Evolutionary conservation across 1,140 invertebrate species (phyloP).

Genomic region (Hirudo medicinalis): DNA sequence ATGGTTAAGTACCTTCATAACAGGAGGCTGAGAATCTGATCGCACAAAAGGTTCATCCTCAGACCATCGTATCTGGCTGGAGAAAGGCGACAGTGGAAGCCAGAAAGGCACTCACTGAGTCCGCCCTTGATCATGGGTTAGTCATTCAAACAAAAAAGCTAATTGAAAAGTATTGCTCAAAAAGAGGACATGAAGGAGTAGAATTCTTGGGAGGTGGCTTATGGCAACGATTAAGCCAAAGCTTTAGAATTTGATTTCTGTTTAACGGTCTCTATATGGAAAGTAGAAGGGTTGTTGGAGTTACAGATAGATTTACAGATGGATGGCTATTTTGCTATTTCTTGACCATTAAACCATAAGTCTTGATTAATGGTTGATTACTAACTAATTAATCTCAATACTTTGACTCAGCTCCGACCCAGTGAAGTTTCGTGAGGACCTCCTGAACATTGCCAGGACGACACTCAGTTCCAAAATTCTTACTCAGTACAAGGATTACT

Average conservation of each 20-base stretch:
- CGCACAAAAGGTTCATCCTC: slow-evolving; percentile 88
- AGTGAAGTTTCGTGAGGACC: slow-evolving; percentile 67
- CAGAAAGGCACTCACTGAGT: slow-evolving; percentile 59
- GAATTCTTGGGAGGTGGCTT: no score
- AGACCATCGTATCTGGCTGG: slow-evolving; percentile 93
- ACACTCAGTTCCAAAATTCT: slow-evolving; percentile 97
- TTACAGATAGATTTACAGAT: no score
- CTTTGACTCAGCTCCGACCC: slow-evolving; percentile 52
- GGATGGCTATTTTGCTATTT: no score
- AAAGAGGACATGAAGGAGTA: no score
- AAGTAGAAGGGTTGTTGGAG: no score
- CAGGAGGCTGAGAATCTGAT: slow-evolving; percentile 84
- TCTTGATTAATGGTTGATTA: no score
- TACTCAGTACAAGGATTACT: slow-evolving; percentile 91
- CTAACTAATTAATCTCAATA: background rate
- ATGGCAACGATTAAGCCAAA: no score
- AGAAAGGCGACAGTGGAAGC: slow-evolving; percentile 71
- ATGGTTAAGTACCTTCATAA: background rate
- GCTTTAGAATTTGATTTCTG: no score
- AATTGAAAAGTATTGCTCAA: no score
- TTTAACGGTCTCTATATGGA: no score
- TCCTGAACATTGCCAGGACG: slow-evolving; percentile 91
- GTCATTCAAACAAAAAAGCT: background rate
- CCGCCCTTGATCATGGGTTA: slow-evolving; percentile 63
- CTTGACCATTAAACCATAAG: no score